A percentile compares a stretch with the other conserved stretches of the same genome.
These are phyloP conservation scores for Pantala flavescens DNA, from an alignment of 1,140 invertebrate genomes.

Conservation along the genomic window DNA sequence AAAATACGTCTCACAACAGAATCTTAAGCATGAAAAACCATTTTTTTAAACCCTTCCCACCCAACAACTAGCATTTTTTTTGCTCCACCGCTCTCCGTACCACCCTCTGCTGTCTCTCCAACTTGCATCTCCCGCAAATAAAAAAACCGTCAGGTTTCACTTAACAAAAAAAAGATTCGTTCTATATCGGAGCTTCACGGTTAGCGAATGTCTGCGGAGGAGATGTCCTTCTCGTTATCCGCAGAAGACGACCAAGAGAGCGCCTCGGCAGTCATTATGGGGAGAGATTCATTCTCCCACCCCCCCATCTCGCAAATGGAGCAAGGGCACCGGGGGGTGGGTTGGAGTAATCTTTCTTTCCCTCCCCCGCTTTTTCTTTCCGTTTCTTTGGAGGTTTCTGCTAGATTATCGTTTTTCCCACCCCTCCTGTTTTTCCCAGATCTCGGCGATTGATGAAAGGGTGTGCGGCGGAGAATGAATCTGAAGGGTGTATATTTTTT, in stretches of 20 bases:
- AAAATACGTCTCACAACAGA: too few relatives aligned
- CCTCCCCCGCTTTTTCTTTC: neutral
- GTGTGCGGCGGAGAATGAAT: neutral
- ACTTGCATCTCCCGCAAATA: too few relatives aligned
- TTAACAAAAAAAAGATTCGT: too few relatives aligned
- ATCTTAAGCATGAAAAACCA: too few relatives aligned
- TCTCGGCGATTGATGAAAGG: neutral
- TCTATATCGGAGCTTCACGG: too few relatives aligned
- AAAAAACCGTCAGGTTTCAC: too few relatives aligned
- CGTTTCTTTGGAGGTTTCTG: constrained; percentile 8
- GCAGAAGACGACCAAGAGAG: neutral
- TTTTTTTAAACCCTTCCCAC: too few relatives aligned
- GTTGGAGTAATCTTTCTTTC: neutral
- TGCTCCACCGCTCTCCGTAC: too few relatives aligned
- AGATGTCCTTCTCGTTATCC: neutral
- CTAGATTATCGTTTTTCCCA: constrained; percentile 1
- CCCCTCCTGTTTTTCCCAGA: neutral
- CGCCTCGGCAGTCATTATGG: neutral
- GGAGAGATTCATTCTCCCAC: neutral
- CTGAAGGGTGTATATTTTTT: neutral
- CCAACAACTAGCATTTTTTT: too few relatives aligned
- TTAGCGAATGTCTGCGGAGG: too few relatives aligned
- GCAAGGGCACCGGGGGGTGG: neutral
- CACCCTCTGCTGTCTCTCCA: too few relatives aligned
- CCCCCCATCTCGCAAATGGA: neutral